Conservation (phyloP, 2,113 vertebrate genomes). For the Trematocara macrostoma region DNA sequence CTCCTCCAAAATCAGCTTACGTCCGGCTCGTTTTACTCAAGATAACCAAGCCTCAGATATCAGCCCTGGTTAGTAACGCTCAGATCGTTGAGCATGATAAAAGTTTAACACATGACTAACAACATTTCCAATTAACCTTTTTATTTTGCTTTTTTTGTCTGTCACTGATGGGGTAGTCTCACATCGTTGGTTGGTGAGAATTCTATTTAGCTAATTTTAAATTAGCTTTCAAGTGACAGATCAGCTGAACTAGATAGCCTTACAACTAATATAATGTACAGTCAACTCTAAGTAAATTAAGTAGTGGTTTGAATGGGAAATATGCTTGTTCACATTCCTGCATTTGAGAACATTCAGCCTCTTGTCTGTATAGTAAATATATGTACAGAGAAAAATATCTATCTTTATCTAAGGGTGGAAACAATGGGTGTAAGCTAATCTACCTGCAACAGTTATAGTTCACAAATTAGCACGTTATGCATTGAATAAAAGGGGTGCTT, state of each 20-base stretch:
- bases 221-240: background rate
- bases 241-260: background rate
- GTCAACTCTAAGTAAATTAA: slow-evolving; percentile 1
- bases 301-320: background rate
- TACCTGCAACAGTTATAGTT: background rate
- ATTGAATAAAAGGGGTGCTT: background rate
- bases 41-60: slow-evolving; percentile 61
- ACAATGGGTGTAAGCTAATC: background rate
- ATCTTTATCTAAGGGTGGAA: background rate
- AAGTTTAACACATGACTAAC: background rate
- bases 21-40: slow-evolving; percentile 59
- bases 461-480: background rate
- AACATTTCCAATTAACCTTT: background rate
- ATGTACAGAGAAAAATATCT: background rate
- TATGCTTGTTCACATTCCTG: background rate
- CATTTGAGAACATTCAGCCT: background rate
- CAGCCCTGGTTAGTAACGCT: slow-evolving; percentile 76
- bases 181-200: background rate
- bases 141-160: background rate
- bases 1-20: slow-evolving; percentile 82
- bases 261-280: background rate
- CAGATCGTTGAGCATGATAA: background rate
- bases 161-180: background rate
- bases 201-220: background rate
- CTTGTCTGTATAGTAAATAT: background rate